A percentile compares a stretch with the other conserved stretches of the same genome.
phyloP scores from a whole-genome alignment of 1,140 invertebrate genomes.

The Zaprionus capensis region DNA sequence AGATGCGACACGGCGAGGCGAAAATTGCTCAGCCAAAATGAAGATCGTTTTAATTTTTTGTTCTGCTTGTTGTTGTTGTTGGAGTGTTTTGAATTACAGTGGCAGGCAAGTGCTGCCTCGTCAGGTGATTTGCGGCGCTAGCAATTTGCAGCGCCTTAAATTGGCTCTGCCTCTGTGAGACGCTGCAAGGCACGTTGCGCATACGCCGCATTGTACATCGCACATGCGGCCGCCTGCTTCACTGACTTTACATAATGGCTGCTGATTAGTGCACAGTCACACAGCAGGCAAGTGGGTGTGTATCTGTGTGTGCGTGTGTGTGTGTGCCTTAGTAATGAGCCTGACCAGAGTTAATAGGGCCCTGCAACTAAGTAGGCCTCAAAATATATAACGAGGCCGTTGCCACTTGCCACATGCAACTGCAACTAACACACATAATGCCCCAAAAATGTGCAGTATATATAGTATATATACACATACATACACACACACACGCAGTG shows the following conservation, averaged over 20 bases:
- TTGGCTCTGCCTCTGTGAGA: conserved; percentile 7
- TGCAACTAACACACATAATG: conserved; percentile 17
- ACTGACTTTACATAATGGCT: conserved; percentile 77
- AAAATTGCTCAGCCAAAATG: conserved; percentile 78
- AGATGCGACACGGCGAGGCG: conserved; percentile 27
- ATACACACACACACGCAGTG: neutral
- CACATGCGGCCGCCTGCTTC: conserved; percentile 45
- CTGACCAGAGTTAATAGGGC: conserved; percentile 66
- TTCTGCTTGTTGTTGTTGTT: neutral
- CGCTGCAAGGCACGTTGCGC: conserved; percentile 39
- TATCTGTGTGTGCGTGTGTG: neutral
- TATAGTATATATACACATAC: conserved; percentile 25
- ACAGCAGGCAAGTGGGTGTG: neutral
- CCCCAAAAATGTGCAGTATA: conserved; percentile 4
- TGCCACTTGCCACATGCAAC: conserved; percentile 42
- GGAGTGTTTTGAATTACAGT: neutral
- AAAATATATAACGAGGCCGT: conserved; percentile 68
- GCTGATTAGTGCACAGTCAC: conserved; percentile 60
- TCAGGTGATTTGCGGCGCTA: conserved; percentile 46
- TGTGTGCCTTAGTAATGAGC: conserved; percentile 34
- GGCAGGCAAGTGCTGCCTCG: neutral
- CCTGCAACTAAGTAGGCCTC: conserved; percentile 70
- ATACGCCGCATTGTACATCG: conserved; percentile 46
- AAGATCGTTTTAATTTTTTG: conserved; percentile 80
- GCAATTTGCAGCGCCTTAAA: conserved; percentile 51